These are phyloP conservation scores for Neomonachus schauinslandi DNA, from an alignment of 2,113 vertebrate genomes.

Conservation along the genomic window DNA sequence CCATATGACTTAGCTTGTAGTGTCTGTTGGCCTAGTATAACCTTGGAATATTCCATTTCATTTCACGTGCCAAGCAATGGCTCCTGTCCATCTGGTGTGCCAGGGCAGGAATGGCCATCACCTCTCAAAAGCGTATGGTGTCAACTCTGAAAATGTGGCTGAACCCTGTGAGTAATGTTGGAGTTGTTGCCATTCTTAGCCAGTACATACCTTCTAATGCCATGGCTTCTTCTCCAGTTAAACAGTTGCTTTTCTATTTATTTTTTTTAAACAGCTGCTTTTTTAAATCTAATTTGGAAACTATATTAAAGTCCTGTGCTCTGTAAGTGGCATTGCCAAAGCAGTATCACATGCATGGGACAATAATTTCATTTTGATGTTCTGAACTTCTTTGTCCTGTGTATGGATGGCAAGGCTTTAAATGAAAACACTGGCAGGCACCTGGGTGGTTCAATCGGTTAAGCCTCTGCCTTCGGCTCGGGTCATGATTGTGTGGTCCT, in stretches of 20 bases:
- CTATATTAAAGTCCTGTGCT: background rate
- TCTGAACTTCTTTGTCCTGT: constrained; percentile 54
- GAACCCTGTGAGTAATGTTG: background rate
- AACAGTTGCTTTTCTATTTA: background rate
- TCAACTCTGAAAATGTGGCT: background rate
- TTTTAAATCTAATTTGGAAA: background rate
- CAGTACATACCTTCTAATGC: background rate
- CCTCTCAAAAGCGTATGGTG: background rate
- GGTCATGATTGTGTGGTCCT: background rate
- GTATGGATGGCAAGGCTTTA: background rate
- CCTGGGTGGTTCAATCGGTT: background rate
- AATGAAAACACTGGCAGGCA: constrained; percentile 35
- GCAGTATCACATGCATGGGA: background rate
- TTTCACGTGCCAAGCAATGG: background rate
- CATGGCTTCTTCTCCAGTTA: background rate
- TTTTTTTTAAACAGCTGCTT: background rate
- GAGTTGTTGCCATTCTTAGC: background rate
- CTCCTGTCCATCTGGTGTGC: background rate
- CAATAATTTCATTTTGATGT: constrained; percentile 62
- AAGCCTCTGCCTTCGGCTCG: background rate
- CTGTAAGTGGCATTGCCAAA: constrained; percentile 5
- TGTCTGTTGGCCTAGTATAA: background rate
- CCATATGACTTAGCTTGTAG: background rate
- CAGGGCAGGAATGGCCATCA: no score
- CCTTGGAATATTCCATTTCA: background rate